A percentile compares a stretch with the other conserved stretches of the same genome.
Evolutionary conservation across 2,888 invertebrate species (phyloP).

Genomic region (Ceramica pisi): DNA sequence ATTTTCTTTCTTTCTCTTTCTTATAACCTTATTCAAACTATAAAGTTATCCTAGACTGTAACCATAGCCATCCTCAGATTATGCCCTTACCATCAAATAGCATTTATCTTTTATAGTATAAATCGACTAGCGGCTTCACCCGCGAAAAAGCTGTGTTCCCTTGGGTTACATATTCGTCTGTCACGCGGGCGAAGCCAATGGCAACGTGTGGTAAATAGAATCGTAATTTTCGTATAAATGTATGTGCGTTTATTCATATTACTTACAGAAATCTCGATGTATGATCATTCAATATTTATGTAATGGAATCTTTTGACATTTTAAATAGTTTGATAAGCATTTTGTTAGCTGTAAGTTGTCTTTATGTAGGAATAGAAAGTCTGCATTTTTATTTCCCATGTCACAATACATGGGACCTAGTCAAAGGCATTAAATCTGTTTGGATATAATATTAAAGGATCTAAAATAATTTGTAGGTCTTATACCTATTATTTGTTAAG

Average conservation of each 20-base stretch:
- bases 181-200: neutral
- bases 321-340: neutral
- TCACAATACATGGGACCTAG: slow-evolving; percentile 4
- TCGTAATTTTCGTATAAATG: neutral
- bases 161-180: neutral
- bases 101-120: neutral
- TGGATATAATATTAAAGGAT: neutral
- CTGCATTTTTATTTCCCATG: slow-evolving; percentile 8
- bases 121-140: neutral
- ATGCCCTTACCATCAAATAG: neutral
- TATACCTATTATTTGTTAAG: neutral
- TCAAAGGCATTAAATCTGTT: slow-evolving; percentile 13
- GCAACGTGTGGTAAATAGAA: neutral
- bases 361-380: neutral
- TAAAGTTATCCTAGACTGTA: neutral
- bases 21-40: neutral
- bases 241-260: too few species aligned
- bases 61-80: neutral
- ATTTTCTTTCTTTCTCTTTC: neutral
- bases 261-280: neutral
- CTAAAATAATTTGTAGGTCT: neutral
- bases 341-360: neutral
- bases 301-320: neutral
- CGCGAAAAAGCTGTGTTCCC: neutral
- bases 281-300: slow-evolving; percentile 1